Conservation (phyloP, 2,113 vertebrate species). For the Oxygymnocypris stewartii region DNA sequence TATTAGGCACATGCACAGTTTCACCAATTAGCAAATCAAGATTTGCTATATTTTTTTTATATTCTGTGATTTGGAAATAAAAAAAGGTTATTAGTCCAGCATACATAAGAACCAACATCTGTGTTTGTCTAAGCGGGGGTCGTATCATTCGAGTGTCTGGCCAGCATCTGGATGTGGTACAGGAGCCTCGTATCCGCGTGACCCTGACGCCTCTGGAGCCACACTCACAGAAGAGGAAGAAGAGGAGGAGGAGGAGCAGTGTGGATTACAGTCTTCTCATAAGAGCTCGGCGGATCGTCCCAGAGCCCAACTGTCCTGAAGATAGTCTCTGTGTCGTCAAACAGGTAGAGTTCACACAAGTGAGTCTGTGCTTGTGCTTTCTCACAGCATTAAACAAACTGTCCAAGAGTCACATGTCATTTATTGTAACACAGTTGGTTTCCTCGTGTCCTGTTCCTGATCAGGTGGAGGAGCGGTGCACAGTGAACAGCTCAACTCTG, state of each 20-base stretch:
- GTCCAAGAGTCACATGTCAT: neutral
- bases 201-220: slow-evolving; percentile 75
- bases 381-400: neutral
- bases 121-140: slow-evolving; percentile 78
- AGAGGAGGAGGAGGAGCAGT: slow-evolving; percentile 51
- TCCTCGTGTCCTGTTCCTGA: neutral
- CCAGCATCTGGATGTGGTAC: slow-evolving; percentile 91
- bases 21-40: neutral
- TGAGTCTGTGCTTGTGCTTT: slow-evolving; percentile 18
- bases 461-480: slow-evolving; percentile 85
- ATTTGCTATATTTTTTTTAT: neutral
- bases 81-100: neutral
- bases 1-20: neutral
- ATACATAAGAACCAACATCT: neutral
- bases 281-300: slow-evolving; percentile 79
- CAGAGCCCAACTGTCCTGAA: slow-evolving; percentile 76
- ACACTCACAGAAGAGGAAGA: slow-evolving; percentile 62
- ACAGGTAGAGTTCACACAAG: slow-evolving; percentile 67
- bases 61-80: neutral
- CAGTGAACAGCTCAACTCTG: slow-evolving; percentile 83
- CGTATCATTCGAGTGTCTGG: slow-evolving; percentile 85
- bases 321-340: slow-evolving; percentile 76
- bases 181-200: slow-evolving; percentile 87
- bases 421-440: neutral
- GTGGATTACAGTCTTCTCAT: slow-evolving; percentile 55